These are phyloP conservation scores for Falcaria lacertinaria DNA, from an alignment of 2,888 invertebrate species.

Conservation along the genomic window DNA sequence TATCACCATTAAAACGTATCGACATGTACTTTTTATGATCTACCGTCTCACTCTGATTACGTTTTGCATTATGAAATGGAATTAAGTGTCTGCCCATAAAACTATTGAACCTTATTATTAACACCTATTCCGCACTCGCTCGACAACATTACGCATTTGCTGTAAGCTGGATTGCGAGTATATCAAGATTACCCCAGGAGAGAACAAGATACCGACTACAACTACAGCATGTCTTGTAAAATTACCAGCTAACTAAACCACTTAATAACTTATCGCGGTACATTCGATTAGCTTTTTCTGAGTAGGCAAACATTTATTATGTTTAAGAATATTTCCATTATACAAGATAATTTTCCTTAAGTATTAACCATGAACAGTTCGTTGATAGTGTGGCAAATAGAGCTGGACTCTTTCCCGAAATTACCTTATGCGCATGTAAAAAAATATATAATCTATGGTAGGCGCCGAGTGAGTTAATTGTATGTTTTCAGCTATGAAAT, in stretches of 20 bases:
- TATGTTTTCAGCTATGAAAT: no score
- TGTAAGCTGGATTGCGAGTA: slow-evolving; percentile 1
- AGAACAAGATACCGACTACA: slow-evolving; percentile 1
- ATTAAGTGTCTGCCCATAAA: slow-evolving; percentile 8
- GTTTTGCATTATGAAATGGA: background rate
- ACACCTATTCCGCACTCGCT: slow-evolving; percentile 6
- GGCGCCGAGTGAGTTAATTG: no score
- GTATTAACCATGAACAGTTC: no score
- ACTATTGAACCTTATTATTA: slow-evolving; percentile 6
- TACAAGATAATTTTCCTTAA: no score
- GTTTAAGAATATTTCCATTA: no score
- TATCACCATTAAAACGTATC: background rate
- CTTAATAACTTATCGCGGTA: background rate
- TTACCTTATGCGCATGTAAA: no score
- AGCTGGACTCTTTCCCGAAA: no score
- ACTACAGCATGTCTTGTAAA: slow-evolving; percentile 3
- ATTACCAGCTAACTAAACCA: background rate
- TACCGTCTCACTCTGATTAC: background rate
- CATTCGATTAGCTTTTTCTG: background rate
- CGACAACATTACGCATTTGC: slow-evolving; percentile 3
- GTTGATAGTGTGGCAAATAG: no score
- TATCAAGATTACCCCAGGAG: background rate
- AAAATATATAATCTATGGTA: no score
- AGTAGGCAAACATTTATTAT: no score
- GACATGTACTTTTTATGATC: background rate